phyloP scores from a whole-genome alignment of 2,888 invertebrate species.

The Rhagonycha fulva region DNA sequence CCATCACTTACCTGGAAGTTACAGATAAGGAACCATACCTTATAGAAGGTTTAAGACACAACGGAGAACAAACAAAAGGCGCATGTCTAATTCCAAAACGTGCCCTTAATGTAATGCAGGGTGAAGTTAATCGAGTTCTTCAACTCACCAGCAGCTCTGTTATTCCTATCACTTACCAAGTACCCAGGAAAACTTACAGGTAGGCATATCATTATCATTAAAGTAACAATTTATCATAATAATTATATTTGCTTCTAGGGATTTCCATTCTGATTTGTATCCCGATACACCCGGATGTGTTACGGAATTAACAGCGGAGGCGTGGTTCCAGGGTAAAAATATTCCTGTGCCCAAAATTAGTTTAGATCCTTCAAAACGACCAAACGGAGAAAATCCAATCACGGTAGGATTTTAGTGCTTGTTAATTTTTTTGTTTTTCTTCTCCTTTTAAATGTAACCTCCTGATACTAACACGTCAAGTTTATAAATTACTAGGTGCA shows the following conservation, averaged over 20 bases:
- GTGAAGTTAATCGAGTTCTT: conserved; percentile 90
- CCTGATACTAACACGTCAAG: background rate
- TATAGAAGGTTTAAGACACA: conserved; percentile 86
- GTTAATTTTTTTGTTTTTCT: conserved; percentile 32
- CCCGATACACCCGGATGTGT: conserved; percentile 86
- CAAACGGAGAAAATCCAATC: conserved; percentile 64
- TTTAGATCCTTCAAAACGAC: conserved; percentile 77
- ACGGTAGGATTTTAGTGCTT: conserved; percentile 57
- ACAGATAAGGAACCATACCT: conserved; percentile 86
- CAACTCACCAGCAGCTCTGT: conserved; percentile 86
- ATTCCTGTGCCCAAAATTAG: conserved; percentile 80
- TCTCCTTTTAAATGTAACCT: background rate
- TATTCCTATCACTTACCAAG: conserved; percentile 91
- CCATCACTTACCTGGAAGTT: conserved; percentile 88
- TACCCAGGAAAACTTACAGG: conserved; percentile 55
- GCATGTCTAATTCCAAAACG: conserved; percentile 91
- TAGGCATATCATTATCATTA: conserved; percentile 46
- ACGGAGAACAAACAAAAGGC: conserved; percentile 94
- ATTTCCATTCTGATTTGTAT: conserved; percentile 93
- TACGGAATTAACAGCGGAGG: conserved; percentile 76
- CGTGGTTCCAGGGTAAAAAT: conserved; percentile 83
- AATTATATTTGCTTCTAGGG: conserved; percentile 58
- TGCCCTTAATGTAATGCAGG: conserved; percentile 93
- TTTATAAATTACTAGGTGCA: conserved; percentile 58
- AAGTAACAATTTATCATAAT: conserved; percentile 69